phyloP scores from a whole-genome alignment of 2,888 invertebrate genomes.

The Koerneria pararmatus region DNA sequence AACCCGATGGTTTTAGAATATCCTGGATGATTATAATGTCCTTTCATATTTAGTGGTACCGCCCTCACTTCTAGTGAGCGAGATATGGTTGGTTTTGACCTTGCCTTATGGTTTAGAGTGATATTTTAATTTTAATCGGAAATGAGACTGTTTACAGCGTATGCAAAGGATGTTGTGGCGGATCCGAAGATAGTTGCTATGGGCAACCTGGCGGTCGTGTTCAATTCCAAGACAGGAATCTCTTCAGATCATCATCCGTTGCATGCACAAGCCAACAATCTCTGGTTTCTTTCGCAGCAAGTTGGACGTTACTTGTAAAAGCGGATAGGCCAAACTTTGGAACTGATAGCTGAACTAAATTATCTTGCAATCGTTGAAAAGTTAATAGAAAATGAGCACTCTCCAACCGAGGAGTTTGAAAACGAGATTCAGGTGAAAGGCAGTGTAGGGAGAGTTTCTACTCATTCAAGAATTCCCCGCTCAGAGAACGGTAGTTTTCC shows the following conservation, averaged over 20 bases:
- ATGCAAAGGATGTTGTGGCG: background rate
- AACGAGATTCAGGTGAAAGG: too few species aligned
- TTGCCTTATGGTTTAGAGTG: background rate
- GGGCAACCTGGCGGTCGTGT: constrained; percentile 43
- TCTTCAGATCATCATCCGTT: constrained; percentile 32
- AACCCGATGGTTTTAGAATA: too few species aligned
- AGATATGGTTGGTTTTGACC: background rate
- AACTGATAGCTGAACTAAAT: background rate
- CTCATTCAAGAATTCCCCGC: too few species aligned
- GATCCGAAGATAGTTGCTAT: constrained; percentile 36
- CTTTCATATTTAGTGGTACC: background rate
- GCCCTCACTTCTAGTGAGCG: background rate
- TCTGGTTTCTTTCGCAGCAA: constrained; percentile 32
- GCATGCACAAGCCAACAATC: constrained; percentile 23
- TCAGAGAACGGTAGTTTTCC: too few species aligned
- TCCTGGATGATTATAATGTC: too few species aligned
- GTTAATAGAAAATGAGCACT: too few species aligned
- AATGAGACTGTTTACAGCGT: background rate
- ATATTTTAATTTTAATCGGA: background rate
- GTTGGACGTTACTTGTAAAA: background rate
- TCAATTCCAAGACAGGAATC: constrained; percentile 33
- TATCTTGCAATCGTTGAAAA: too few species aligned
- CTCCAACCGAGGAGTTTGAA: too few species aligned
- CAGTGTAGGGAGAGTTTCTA: too few species aligned
- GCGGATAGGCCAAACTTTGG: background rate